A percentile compares a stretch with the other conserved stretches of the same genome.
These are phyloP conservation scores for Graptemys geographica DNA, from an alignment of 2,797 vertebrate genomes.

Conservation along the genomic window DNA sequence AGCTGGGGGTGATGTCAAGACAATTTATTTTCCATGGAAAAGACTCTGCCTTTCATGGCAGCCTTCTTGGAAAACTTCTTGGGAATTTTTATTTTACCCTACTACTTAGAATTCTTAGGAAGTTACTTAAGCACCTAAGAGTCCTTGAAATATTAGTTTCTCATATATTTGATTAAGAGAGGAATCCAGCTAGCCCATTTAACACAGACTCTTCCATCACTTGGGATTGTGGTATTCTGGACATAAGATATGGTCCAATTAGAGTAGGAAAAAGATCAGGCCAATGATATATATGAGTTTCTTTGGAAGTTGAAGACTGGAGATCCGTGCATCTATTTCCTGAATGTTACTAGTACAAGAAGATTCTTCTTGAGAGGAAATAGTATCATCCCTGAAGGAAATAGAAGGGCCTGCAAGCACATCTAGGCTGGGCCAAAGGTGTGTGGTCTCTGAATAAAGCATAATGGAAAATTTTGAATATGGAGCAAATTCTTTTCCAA, in stretches of 20 bases:
- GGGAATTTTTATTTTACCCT: not conserved
- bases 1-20: not conserved
- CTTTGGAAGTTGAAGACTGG: not conserved
- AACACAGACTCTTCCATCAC: not conserved
- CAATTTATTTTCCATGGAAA: not conserved
- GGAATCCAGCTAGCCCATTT: not conserved
- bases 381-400: not conserved
- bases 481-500: too few species aligned
- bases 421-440: not conserved
- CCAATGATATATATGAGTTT: not conserved
- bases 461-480: not conserved
- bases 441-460: not conserved
- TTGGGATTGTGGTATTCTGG: not conserved
- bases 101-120: not conserved
- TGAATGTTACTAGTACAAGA: not conserved
- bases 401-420: not conserved
- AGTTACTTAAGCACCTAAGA: not conserved
- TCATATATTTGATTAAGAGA: not conserved
- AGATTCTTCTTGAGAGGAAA: not conserved
- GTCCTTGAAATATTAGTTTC: not conserved
- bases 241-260: not conserved
- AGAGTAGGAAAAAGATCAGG: not conserved
- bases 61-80: not conserved
- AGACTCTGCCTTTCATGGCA: not conserved
- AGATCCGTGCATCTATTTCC: not conserved